Evolutionary conservation across 2,797 vertebrate genomes (phyloP).

Genomic region (Trachurus trachurus): DNA sequence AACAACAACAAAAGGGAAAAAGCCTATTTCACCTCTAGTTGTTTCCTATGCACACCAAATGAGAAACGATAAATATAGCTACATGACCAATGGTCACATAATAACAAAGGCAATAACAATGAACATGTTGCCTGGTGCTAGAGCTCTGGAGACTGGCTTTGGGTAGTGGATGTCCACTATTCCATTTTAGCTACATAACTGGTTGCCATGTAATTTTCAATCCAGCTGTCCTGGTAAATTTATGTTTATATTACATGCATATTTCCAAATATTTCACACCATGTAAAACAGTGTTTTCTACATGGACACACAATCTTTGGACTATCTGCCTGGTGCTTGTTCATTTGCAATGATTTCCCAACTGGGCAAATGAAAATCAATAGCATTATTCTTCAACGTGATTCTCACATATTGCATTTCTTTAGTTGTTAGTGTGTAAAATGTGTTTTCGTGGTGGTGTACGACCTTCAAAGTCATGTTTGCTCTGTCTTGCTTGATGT

Average conservation of each 20-base stretch:
- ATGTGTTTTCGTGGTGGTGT: not conserved
- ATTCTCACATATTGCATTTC: not conserved
- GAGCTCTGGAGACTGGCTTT: too few species aligned
- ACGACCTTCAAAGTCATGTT: conserved; percentile 1
- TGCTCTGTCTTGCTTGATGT: not conserved
- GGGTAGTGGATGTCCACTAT: too few species aligned
- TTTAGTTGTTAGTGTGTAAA: not conserved
- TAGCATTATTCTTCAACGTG: not conserved
- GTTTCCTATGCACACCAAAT: too few species aligned
- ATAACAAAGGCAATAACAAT: too few species aligned
- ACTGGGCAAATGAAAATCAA: not conserved
- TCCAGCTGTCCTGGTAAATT: not conserved
- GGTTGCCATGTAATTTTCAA: not conserved
- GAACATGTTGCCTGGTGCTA: too few species aligned
- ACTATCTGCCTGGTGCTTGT: not conserved
- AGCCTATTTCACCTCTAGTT: too few species aligned
- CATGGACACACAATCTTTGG: not conserved
- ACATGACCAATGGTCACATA: too few species aligned
- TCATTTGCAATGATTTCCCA: not conserved
- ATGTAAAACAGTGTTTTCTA: not conserved
- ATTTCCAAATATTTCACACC: not conserved
- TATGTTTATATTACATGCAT: not conserved
- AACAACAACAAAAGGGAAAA: too few species aligned
- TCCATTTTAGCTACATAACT: too few species aligned
- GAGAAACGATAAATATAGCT: too few species aligned